These are phyloP conservation scores for Gymnosoma rotundatum DNA, from an alignment of 2,888 invertebrate genomes.

Conservation along the genomic window DNA sequence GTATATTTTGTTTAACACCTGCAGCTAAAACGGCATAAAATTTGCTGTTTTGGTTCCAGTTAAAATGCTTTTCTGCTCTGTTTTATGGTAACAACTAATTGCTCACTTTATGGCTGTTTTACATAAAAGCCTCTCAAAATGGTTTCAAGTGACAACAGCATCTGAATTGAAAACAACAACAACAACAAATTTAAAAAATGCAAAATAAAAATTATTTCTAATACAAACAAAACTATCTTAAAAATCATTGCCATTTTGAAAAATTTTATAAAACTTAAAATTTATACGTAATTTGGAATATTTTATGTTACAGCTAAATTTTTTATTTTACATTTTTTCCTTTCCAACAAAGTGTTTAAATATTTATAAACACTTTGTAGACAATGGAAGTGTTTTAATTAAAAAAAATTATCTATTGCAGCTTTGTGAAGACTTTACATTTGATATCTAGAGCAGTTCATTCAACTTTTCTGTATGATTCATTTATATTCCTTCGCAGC, in stretches of 20 bases:
- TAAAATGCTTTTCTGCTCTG: background rate
- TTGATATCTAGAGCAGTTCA: conserved; percentile 9
- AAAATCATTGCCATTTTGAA: background rate
- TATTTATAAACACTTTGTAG: conserved; percentile 50
- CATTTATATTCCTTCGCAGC: background rate
- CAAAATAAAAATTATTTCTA: conserved; percentile 21
- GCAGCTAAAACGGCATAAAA: conserved; percentile 56
- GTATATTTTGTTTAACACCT: conserved; percentile 56
- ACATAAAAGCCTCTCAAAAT: conserved; percentile 49
- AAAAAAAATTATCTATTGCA: conserved; percentile 21
- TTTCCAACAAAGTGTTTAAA: conserved; percentile 14
- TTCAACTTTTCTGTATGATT: conserved; percentile 31
- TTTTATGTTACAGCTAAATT: background rate
- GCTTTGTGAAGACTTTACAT: background rate
- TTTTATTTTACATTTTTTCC: too few species aligned
- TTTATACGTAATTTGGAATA: background rate
- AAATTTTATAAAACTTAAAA: conserved; percentile 31
- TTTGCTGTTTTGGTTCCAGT: conserved; percentile 17
- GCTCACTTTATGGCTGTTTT: conserved; percentile 65
- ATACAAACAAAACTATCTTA: conserved; percentile 3
- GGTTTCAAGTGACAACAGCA: conserved; percentile 18
- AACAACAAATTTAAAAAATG: conserved; percentile 5
- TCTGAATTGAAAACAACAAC: conserved; percentile 2
- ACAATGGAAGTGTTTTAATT: conserved; percentile 13
- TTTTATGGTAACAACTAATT: conserved; percentile 58